Conservation (phyloP, 30 jellyfish, hydroid and myxozoan species). For the Haliclystus octoradiatus region DNA sequence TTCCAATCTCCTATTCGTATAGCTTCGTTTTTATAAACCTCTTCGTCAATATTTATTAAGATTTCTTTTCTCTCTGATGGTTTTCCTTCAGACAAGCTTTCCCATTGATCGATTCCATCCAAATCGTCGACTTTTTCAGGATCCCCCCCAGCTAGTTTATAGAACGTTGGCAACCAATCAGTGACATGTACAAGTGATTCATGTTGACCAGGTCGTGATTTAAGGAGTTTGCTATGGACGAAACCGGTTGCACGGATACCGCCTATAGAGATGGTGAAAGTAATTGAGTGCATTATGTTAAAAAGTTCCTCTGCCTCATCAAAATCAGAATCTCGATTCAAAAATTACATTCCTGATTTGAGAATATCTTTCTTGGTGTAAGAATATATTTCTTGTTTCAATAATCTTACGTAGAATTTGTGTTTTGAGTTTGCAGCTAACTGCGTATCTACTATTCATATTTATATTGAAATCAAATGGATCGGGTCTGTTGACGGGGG, state of each 20-base stretch:
- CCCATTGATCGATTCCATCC: constrained; percentile 1
- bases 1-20: background rate
- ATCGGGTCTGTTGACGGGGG: too few relatives aligned
- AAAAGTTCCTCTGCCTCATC: too few relatives aligned
- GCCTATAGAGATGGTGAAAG: background rate
- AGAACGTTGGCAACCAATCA: constrained; percentile 11
- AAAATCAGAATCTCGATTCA: too few relatives aligned
- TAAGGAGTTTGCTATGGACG: background rate
- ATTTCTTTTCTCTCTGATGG: background rate
- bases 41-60: background rate
- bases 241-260: constrained; percentile 2
- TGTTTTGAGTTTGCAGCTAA: too few relatives aligned
- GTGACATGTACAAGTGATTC: background rate
- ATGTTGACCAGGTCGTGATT: background rate
- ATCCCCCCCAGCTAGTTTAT: constrained; percentile 1
- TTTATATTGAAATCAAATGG: too few relatives aligned
- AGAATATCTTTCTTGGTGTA: too few relatives aligned
- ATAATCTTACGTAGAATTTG: too few relatives aligned
- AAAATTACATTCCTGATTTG: too few relatives aligned
- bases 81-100: background rate
- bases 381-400: too few relatives aligned
- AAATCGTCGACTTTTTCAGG: background rate
- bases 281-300: too few relatives aligned
- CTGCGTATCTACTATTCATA: too few relatives aligned
- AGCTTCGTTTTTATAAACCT: background rate